These are phyloP conservation scores for Microtus richardsoni DNA, from an alignment of 2,113 vertebrate species.

Conservation along the genomic window DNA sequence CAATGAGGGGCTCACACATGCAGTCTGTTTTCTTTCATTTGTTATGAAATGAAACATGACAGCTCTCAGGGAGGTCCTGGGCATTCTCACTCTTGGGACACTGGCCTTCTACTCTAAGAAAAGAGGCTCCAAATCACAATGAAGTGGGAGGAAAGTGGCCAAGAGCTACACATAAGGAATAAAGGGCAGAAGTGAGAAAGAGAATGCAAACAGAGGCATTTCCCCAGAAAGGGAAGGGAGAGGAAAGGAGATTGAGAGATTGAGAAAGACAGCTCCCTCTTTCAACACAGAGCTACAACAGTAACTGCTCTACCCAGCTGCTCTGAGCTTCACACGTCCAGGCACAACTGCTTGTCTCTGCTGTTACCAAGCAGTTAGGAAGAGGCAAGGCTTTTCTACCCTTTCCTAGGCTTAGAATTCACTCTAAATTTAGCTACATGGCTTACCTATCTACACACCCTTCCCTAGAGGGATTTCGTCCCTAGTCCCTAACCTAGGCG, in stretches of 20 bases:
- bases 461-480: too few relatives aligned
- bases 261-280: background rate
- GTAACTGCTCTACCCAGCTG: background rate
- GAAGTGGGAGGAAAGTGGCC: background rate
- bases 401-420: slow-evolving; percentile 1
- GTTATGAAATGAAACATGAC: slow-evolving; percentile 31
- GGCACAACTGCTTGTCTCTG: background rate
- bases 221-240: background rate
- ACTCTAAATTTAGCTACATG: background rate
- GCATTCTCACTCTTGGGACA: background rate
- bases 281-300: background rate
- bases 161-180: background rate
- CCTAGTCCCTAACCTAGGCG: background rate
- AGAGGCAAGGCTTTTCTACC: background rate
- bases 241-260: background rate
- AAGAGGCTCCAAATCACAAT: slow-evolving; percentile 10
- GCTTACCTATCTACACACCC: background rate
- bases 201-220: background rate
- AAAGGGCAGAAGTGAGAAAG: background rate
- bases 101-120: background rate
- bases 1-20: background rate
- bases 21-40: background rate
- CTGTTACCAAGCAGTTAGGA: background rate
- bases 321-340: background rate
- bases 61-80: background rate